Conservation (phyloP, 2,113 vertebrate genomes). For the Phalacrocorax pelagicus region DNA sequence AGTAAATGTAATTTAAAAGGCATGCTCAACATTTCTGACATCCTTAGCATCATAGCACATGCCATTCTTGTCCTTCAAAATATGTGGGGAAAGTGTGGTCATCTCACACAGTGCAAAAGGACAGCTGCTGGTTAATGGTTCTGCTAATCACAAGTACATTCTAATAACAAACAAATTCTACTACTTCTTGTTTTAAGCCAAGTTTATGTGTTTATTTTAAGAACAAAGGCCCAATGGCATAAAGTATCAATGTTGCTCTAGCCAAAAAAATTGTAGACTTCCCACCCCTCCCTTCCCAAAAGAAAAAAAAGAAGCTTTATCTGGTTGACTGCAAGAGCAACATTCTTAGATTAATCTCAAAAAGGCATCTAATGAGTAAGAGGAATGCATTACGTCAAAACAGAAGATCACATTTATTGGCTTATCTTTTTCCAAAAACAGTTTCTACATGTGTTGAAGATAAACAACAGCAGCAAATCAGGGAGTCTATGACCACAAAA, state of each 20-base stretch:
- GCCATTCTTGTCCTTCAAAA: slow-evolving; percentile 34
- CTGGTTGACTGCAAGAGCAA: slow-evolving; percentile 40
- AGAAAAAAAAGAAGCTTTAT: slow-evolving; percentile 26
- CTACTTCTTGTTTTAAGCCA: slow-evolving; percentile 27
- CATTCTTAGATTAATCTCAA: slow-evolving; percentile 43
- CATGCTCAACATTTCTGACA: slow-evolving; percentile 13
- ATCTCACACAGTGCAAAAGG: background rate
- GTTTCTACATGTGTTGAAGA: slow-evolving; percentile 1
- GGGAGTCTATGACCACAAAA: background rate
- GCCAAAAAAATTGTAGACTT: background rate
- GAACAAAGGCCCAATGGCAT: slow-evolving; percentile 31
- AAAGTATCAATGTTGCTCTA: background rate
- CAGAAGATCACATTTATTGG: slow-evolving; percentile 10
- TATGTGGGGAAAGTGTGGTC: slow-evolving; percentile 9
- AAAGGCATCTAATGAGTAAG: slow-evolving; percentile 20
- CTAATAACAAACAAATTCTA: slow-evolving; percentile 36
- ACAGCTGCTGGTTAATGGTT: slow-evolving; percentile 39
- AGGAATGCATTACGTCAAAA: slow-evolving; percentile 33
- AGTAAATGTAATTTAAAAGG: slow-evolving; percentile 35
- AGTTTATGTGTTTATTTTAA: slow-evolving; percentile 57
- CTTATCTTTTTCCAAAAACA: background rate
- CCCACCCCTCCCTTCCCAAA: background rate
- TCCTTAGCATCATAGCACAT: slow-evolving; percentile 14
- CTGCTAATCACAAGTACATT: background rate
- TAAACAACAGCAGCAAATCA: slow-evolving; percentile 12